A percentile compares a stretch with the other conserved stretches of the same genome.
Evolutionary conservation across 2,888 invertebrate genomes (phyloP).

Genomic region (Dasysyrphus tricinctus): DNA sequence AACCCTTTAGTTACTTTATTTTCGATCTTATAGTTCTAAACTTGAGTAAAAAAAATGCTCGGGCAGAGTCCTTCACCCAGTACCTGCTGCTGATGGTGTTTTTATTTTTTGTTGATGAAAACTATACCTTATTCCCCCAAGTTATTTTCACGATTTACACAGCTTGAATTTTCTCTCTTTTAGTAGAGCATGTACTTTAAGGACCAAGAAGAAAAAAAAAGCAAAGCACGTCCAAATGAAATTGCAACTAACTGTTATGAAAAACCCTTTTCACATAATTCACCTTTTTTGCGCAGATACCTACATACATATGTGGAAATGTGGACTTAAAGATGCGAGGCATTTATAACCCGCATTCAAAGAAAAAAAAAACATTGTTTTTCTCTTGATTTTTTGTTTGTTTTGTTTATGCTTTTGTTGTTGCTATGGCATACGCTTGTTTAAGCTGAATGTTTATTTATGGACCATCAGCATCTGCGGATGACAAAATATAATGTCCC

Average conservation of each 20-base stretch:
- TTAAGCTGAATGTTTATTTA: slow-evolving; percentile 47
- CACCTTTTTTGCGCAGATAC: background rate
- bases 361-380: background rate
- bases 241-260: background rate
- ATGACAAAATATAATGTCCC: slow-evolving; percentile 61
- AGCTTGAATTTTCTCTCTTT: background rate
- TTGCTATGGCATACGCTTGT: slow-evolving; percentile 12
- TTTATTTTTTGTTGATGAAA: no score
- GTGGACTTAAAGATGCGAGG: background rate
- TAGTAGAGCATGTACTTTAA: background rate
- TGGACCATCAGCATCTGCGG: slow-evolving; percentile 56
- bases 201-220: background rate
- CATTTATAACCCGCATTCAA: background rate
- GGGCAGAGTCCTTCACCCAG: no score
- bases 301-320: background rate
- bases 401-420: background rate
- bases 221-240: slow-evolving; percentile 6
- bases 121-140: no score
- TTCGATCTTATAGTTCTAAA: no score
- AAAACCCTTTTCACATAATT: slow-evolving; percentile 18
- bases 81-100: no score
- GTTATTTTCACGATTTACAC: background rate
- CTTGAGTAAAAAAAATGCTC: no score
- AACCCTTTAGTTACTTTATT: no score
- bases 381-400: background rate